Evolutionary conservation across 2,888 invertebrate genomes (phyloP), one percentile per base, ranked within the genome.

Genomic region (Orchesellides sinensis): DNA sequence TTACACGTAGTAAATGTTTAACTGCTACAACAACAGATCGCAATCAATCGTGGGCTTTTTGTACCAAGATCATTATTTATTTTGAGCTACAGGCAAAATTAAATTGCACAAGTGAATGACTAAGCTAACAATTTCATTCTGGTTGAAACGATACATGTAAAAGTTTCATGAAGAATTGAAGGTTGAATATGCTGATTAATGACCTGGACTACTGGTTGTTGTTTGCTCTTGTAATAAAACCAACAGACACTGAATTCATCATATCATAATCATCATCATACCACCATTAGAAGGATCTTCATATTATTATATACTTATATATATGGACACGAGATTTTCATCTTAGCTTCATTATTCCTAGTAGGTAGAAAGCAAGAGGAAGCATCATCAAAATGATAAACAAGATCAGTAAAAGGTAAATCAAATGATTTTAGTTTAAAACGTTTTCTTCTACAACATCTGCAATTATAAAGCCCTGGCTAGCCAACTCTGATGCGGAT

Each of bases 151-250:
- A 69, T 78, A 65, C 65, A 70, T 63, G 70, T 70, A 65, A n/a
- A n/a, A n/a, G n/a, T 52, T 63, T 70, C 40, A 56, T 52, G 32
- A 45, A 79, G 68, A 32, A 79, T 52, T 70, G 79, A 79, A 79
- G 70, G 79, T 54, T 70, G 70, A 79, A 70, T 79, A 47, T 79
- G 79, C 79, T 79, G 79, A 79, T 79, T 79, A 70, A 79, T 79
- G 79, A 79, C 79, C 79, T 79, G 79, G 79, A 79, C 79, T 79
- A 79, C 79, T 70, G 70, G 79, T 79, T 79, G n/a, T n/a, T n/a
- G 79, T 79, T 79, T 79, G 79, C 70, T 79, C 79, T 79, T 79
- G 70, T 65, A 65, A 40, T n/a, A n/a, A n/a, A n/a, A n/a, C n/a
- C 59, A 72, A 66, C 61, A 79, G 65, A 52, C 52, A 61, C 70